These are phyloP conservation scores for Caenorhabditis macrosperma DNA, from an alignment of 2,888 invertebrate species.

Conservation along the genomic window DNA sequence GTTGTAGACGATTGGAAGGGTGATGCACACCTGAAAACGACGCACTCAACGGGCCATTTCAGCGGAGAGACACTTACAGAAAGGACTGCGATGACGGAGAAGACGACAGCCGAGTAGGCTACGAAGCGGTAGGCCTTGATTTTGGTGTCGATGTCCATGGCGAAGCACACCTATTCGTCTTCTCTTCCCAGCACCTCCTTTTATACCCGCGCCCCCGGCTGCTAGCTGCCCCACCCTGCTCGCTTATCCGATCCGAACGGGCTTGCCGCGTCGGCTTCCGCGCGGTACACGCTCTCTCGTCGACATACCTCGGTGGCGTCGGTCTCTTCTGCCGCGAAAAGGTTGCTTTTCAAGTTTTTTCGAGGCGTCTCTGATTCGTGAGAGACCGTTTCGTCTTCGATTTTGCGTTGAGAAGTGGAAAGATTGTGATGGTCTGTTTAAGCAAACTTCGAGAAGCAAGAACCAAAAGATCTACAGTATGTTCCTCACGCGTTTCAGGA, in stretches of 20 bases:
- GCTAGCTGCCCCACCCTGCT: constrained; percentile 39
- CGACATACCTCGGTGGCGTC: constrained; percentile 12
- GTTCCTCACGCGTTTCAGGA: neutral
- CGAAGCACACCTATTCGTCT: constrained; percentile 25
- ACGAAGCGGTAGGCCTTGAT: constrained; percentile 73
- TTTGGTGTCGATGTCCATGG: constrained; percentile 64
- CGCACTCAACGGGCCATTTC: neutral
- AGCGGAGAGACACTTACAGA: constrained; percentile 33
- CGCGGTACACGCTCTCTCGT: constrained; percentile 17
- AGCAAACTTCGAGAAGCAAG: neutral
- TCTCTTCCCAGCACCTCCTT: neutral
- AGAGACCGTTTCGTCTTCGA: constrained; percentile 5
- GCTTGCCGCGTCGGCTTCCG: constrained; percentile 32
- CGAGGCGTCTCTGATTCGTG: constrained; percentile 18
- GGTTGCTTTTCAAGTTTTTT: constrained; percentile 37
- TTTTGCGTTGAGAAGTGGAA: neutral
- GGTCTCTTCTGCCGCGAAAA: constrained; percentile 1
- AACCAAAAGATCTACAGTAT: neutral
- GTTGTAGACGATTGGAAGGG: constrained; percentile 71
- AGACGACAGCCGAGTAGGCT: constrained; percentile 72
- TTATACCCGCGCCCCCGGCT: constrained; percentile 10
- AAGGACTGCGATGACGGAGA: constrained; percentile 65
- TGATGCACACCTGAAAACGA: constrained; percentile 61
- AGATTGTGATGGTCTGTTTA: neutral
- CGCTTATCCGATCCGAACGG: constrained; percentile 62